Conservation (phyloP, 2,888 invertebrate species). For the Xestia sexstrigata region DNA sequence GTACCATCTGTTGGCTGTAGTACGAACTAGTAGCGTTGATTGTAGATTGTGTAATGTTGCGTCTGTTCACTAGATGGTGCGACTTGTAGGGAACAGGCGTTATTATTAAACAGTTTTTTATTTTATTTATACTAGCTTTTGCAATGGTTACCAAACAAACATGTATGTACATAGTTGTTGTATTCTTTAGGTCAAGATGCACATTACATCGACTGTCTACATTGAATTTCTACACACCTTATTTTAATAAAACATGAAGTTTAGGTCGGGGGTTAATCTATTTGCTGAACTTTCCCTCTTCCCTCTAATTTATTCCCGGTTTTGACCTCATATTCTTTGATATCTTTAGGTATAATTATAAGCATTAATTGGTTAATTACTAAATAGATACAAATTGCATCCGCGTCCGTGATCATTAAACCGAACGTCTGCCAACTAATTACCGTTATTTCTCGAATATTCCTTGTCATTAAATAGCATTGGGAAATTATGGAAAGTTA, state of each 20-base stretch:
- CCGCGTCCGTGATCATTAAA: conserved; percentile 14
- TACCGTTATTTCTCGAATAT: conserved; percentile 8
- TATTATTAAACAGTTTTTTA: neutral
- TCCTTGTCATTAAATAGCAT: conserved; percentile 9
- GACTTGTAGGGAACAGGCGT: conserved; percentile 1
- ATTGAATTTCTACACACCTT: neutral
- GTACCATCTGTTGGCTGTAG: conserved; percentile 66
- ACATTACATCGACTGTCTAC: conserved; percentile 19
- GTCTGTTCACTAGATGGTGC: conserved; percentile 53
- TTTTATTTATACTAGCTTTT: conserved; percentile 1
- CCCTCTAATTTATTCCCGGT: too few species aligned
- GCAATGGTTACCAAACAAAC: conserved; percentile 32
- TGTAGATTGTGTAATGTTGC: conserved; percentile 17
- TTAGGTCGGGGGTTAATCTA: neutral
- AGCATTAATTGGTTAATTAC: conserved; percentile 21
- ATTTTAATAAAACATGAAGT: too few species aligned
- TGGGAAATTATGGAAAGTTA: neutral
- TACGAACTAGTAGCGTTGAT: conserved; percentile 44
- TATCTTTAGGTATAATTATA: neutral
- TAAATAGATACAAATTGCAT: conserved; percentile 8
- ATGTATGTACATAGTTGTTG: neutral
- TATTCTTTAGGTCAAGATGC: conserved; percentile 28
- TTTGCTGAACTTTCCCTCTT: conserved; percentile 4
- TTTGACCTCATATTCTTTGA: neutral
- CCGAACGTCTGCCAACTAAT: neutral